Base-by-base conservation (phyloP, 2,113 vertebrate genomes). In the Triplophysa dalaica region DNA sequence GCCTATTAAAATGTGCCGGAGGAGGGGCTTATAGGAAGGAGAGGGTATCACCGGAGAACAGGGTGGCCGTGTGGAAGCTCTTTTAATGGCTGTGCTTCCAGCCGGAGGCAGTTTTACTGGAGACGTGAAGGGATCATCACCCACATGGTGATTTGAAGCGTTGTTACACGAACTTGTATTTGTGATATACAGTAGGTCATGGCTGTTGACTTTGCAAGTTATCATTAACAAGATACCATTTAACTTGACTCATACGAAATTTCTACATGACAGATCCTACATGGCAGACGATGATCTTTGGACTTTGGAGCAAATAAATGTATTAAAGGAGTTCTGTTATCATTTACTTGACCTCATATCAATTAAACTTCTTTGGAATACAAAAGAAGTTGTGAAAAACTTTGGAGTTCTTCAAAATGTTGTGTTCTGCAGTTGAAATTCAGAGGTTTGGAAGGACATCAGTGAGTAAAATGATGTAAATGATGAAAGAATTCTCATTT, bases 1-100 rank as follows among this genome's bases (percentile, higher is more conserved):
- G 82, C 83, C 86, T 87, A 89, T 94, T 90, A 88, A 90, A 87
- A 82, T 85, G 70, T 52, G 62, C 7, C 38, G 61, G 24, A 66
- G 75, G 62, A 52, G 62, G 62, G 75, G 24, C 26, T 77, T 26
- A 65, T 65, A 24, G 75, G 75, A 54, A 65, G 62, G 61, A 38
- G 24, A 16, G 24, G 62, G 45, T 24, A 17, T 54, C 24, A 77
- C 9, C 14, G 58, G 41, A 75, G 41, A 63, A 58, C 58, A 61
- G 73, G 60, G 58, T 75, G 73, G 58, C 41, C 73, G 19, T 75
- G 41, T 19, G 41, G 41, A 45, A 0, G 4, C 58, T 29, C 22
- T 75, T 75, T 48, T 63, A 75, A 63, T 63, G 61, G 24, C 61
- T 17, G 11, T 24, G 1, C 26, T 29, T 11, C 10, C 29, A 16